Conservation (phyloP, 2,888 invertebrate species). For the Dicyrtoma fusca region DNA sequence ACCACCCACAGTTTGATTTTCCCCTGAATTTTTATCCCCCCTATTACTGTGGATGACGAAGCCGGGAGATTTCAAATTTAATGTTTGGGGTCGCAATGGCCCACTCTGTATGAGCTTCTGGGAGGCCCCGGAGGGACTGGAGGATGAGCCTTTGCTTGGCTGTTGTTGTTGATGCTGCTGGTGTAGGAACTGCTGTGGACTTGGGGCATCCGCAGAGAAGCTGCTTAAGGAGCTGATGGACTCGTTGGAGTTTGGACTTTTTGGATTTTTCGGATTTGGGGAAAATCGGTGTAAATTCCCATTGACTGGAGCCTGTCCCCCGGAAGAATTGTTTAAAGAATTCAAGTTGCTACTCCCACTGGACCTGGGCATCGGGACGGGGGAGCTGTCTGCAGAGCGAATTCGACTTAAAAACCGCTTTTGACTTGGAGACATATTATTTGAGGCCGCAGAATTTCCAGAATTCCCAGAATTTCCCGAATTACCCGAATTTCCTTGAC, state of each 20-base stretch:
- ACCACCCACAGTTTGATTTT: background rate
- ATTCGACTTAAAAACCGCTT: constrained; percentile 44
- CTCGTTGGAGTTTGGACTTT: constrained; percentile 48
- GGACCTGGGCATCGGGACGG: constrained; percentile 47
- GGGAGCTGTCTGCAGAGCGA: constrained; percentile 55
- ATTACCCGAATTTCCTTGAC: constrained; percentile 29
- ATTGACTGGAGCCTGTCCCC: constrained; percentile 32
- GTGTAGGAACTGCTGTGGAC: constrained; percentile 39
- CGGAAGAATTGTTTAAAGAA: no score
- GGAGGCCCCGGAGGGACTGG: constrained; percentile 1
- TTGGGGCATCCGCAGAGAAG: constrained; percentile 47
- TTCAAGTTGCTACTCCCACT: background rate
- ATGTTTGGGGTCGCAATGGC: constrained; percentile 21
- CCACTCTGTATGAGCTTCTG: constrained; percentile 21
- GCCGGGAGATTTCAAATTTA: constrained; percentile 19
- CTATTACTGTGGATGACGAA: background rate
- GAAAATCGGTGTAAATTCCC: constrained; percentile 15
- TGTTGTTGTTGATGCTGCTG: constrained; percentile 26
- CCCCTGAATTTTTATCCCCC: background rate
- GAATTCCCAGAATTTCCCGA: background rate
- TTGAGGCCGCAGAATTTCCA: background rate
- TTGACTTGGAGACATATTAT: background rate
- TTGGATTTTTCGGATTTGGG: constrained; percentile 16
- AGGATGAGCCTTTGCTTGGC: background rate
- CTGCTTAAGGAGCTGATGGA: constrained; percentile 55